Evolutionary conservation across 2,797 vertebrate genomes (phyloP), one percentile per base, ranked within the genome.

Genomic region (Chromis chromis): DNA sequence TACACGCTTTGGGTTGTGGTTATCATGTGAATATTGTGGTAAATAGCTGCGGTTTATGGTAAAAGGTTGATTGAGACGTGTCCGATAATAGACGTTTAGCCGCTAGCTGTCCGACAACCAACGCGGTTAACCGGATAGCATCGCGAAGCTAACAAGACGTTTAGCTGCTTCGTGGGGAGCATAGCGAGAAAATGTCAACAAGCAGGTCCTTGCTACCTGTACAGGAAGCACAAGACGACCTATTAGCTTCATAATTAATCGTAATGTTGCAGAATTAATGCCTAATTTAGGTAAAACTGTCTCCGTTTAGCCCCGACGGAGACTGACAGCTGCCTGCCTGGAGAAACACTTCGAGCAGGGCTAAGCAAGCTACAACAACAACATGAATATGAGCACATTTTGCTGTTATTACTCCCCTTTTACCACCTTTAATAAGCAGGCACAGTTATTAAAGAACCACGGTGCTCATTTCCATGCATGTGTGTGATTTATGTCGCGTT

Each of bases 51-150:
- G 0, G 2, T 39, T 36, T 4, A 27, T 4, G 6, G 9, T 17
- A 21, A 16, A 9, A 8, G 6, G n/a, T 1, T 14, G 10, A 4
- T 4, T 42, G 46, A 62, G 50, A 42, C 3, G 4, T 67, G 76
- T 79, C 74, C 61, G 62, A 42, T 50, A 58, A 59, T 60, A 16
- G 46, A 67, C 58, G 46, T 50, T 28, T 84, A 78, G 69, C 69
- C n/a, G 40, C 33, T 86, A 86, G 81, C 85, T 83, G 81, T 86
- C 86, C 86, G 86, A 86, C 27, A 89, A 87, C 60, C 65, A 86
- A 65, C 54, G 60, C 88, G 78, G 70, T 4, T 39, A 11, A 2
- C 22, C 8, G 3, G 55, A 4, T 92, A 92, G 90, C 92, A 72
- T 52, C 28, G 0, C 36, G 49, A 78, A 71, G 91, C 91, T 91